Evolutionary conservation across 2,113 vertebrate species (phyloP), one percentile per base, ranked within the genome.

Genomic region (Xyliphius kryptos): DNA sequence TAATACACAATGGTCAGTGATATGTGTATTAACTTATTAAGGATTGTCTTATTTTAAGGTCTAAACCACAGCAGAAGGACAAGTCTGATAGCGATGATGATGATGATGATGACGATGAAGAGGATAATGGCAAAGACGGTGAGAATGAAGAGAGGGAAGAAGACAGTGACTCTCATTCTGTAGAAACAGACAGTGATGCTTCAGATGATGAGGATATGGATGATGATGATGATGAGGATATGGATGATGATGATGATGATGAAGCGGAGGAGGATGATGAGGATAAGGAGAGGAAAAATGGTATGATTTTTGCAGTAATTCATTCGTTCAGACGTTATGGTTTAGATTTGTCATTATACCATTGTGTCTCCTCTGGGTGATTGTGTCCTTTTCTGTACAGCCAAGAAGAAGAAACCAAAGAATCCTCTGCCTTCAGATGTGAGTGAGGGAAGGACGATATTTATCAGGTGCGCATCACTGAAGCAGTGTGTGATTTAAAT

Each of bases 371-470:
- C 20, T 19, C 3, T n/a, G n/a, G n/a, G n/a, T n/a, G n/a, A n/a
- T n/a, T n/a, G n/a, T n/a, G n/a, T 9, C 36, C 6, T 43, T 20
- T 1, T 44, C 43, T 84, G 79, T 63, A 54, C 19, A 60, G 58
- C 57, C 71, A 36, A 58, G 20, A 26, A 40, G 19, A 75, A 80
- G 66, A n/a, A n/a, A n/a, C n/a, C n/a, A n/a, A 87, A 83, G 66
- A 59, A 63, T 5, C 69, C n/a, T n/a, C 81, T 82, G 3, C 83
- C 87, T 4, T 90, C 89, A 7, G 93, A 96, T 38, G 91, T 94
- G n/a, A 80, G 76, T 2, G 85, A 96, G 67, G 93, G 92, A 21
- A 86, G 74, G 77, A 96, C 93, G 0, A 14, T 95, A 68, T 96
- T 96, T 54, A 90, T 96, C 81, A 90, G 93, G 93, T 95, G 43